phyloP scores from a whole-genome alignment of 2,113 vertebrate genomes.

The Theropithecus gelada region DNA sequence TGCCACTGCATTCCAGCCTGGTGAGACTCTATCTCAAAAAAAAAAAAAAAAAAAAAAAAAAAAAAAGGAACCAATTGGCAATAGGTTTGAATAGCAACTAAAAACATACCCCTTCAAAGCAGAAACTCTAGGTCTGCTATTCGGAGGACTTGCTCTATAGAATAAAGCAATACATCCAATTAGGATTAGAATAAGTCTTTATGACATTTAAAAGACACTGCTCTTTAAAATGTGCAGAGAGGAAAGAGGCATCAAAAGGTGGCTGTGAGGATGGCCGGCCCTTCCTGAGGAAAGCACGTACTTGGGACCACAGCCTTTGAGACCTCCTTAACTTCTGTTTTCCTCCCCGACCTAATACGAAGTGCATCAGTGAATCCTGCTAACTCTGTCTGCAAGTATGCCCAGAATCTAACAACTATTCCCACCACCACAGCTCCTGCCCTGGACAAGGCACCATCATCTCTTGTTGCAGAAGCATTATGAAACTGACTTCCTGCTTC shows the following conservation, averaged over 20 bases:
- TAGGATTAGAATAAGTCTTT: background rate
- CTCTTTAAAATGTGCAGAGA: background rate
- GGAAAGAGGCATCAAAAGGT: background rate
- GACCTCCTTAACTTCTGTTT: background rate
- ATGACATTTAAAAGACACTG: background rate
- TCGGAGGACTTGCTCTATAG: background rate
- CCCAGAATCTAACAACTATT: background rate
- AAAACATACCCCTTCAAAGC: conserved; percentile 4
- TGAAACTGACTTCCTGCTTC: background rate
- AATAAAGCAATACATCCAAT: background rate
- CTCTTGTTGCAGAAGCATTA: background rate
- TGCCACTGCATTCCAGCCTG: no score
- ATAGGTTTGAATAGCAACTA: conserved; percentile 19
- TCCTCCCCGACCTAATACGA: background rate
- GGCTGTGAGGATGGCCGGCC: background rate
- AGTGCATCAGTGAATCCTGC: background rate
- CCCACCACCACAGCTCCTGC: background rate
- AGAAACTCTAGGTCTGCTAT: background rate
- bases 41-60: no score
- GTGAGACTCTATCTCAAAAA: no score
- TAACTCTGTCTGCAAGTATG: background rate
- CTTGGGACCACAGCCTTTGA: background rate
- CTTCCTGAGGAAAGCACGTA: background rate
- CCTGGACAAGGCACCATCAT: background rate
- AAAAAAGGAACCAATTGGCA: background rate